A percentile compares a stretch with the other conserved stretches of the same genome.
phyloP scores from a whole-genome alignment of 2,113 vertebrate genomes.

The Erpornis zantholeuca region DNA sequence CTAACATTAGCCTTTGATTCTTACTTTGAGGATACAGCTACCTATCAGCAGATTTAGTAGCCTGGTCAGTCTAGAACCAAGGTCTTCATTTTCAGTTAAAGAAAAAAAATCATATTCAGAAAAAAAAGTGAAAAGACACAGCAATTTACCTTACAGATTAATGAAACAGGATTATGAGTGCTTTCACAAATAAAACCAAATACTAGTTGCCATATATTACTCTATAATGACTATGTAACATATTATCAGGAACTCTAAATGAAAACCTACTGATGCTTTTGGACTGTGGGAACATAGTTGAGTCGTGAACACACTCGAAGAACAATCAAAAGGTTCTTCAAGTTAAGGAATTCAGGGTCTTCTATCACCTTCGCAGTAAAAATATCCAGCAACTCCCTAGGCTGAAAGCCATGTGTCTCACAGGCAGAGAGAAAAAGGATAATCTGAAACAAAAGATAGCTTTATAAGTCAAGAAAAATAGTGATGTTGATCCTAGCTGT shows the following conservation, averaged over 20 bases:
- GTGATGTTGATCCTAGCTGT: not conserved
- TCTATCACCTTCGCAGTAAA: slow-evolving; percentile 75
- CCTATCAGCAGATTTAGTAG: not conserved
- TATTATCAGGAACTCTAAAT: not conserved
- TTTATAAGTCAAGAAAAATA: not conserved
- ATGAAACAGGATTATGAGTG: not conserved
- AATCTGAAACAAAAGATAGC: slow-evolving; percentile 70
- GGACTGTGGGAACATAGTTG: slow-evolving; percentile 72
- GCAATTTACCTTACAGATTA: not conserved
- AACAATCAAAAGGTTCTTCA: slow-evolving; percentile 71
- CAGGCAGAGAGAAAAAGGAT: slow-evolving; percentile 75
- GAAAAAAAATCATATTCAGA: not conserved
- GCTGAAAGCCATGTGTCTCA: slow-evolving; percentile 75
- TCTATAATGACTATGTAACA: not conserved
- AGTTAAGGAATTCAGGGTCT: slow-evolving; percentile 70
- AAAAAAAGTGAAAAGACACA: not conserved
- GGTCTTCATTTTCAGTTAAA: not conserved
- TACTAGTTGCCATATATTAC: not conserved
- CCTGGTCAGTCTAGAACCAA: not conserved
- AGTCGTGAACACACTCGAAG: slow-evolving; percentile 80
- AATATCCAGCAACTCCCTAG: slow-evolving; percentile 74
- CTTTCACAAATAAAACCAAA: not conserved
- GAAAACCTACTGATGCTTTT: slow-evolving; percentile 74
- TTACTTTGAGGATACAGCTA: not conserved
- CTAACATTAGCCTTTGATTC: not conserved